Evolutionary conservation across 2,113 vertebrate genomes (phyloP), one percentile per base, ranked within the genome.

Genomic region (Glaucidium brasilianum): DNA sequence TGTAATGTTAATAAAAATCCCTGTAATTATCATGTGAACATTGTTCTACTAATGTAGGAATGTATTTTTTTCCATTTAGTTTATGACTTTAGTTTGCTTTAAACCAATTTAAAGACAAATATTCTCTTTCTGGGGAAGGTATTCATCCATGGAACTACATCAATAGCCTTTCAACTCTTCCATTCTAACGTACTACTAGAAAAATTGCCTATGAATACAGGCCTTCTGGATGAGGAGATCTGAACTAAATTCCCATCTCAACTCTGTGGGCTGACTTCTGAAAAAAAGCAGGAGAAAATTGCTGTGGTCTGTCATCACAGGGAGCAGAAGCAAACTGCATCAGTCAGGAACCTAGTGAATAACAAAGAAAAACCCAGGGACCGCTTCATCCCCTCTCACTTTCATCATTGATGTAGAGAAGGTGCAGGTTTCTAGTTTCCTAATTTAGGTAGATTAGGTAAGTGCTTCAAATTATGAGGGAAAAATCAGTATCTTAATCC

Each of bases 271-370:
- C 12, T 82, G 18, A 52, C 4, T 72, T 91, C 30, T 37, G 64
- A 39, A 71, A 69, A 39, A 43, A 45, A 53, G 12, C 3, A 45
- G 8, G 6, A 72, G 25, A 77, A 76, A 76, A 60, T 45, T 73
- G 2, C 23, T 76, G 11, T 79, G 49, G 7, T 18, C 39, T 79
- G 16, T 22, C 0, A 0, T 63, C 15, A 30, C 26, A 50, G 23
- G 22, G 27, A 34, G 11, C n/a, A 26, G 14, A 5, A 59, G 15
- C 49, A 81, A 89, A 62, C 21, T 18, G 9, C 37, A 43, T 63
- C 56, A 73, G 26, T 39, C 47, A 29, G 13, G 29, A 80, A 21
- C 4, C 21, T 17, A 15, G 49, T 15, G 34, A 83, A 35, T 4
- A 85, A 11, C 23, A 72, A 30, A 53, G 43, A 32, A 49, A 60